A percentile compares a stretch with the other conserved stretches of the same genome.
phyloP scores from a whole-genome alignment of 1,140 invertebrate species.

The Drosophila trapezifrons region DNA sequence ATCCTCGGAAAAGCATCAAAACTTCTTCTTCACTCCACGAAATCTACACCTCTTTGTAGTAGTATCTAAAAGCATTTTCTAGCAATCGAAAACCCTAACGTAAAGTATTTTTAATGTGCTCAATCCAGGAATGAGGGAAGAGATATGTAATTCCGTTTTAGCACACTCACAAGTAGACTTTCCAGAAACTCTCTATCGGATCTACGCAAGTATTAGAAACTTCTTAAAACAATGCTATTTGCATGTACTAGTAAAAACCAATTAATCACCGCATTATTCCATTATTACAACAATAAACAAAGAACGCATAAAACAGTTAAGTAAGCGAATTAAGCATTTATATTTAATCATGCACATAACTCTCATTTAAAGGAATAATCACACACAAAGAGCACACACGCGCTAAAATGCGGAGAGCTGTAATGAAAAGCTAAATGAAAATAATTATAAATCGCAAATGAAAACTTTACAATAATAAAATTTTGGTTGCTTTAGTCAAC shows the following conservation, averaged over 20 bases:
- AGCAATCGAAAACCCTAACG: constrained; percentile 59
- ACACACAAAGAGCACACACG: constrained; percentile 39
- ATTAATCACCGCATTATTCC: constrained; percentile 52
- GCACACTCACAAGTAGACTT: constrained; percentile 52
- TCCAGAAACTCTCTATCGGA: constrained; percentile 48
- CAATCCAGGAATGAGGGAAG: constrained; percentile 35
- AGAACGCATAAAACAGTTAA: constrained; percentile 41
- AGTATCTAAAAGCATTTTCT: constrained; percentile 62
- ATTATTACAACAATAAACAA: constrained; percentile 48
- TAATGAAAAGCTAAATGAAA: constrained; percentile 56
- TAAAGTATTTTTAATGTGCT: constrained; percentile 79
- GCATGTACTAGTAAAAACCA: constrained; percentile 60
- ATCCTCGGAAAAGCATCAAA: constrained; percentile 61
- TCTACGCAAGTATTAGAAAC: constrained; percentile 58
- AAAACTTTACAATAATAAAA: constrained; percentile 73
- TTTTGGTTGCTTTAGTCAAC: constrained; percentile 72
- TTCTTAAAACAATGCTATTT: constrained; percentile 60
- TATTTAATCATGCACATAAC: constrained; percentile 48
- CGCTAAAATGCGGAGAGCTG: constrained; percentile 44
- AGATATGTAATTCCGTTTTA: constrained; percentile 40
- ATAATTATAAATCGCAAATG: constrained; percentile 63
- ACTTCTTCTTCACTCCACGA: constrained; percentile 74
- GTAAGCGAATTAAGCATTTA: constrained; percentile 37
- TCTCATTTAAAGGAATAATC: constrained; percentile 38
- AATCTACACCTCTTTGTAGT: constrained; percentile 61